phyloP scores from a whole-genome alignment of 1,140 invertebrate genomes.

The Adelges cooleyi region DNA sequence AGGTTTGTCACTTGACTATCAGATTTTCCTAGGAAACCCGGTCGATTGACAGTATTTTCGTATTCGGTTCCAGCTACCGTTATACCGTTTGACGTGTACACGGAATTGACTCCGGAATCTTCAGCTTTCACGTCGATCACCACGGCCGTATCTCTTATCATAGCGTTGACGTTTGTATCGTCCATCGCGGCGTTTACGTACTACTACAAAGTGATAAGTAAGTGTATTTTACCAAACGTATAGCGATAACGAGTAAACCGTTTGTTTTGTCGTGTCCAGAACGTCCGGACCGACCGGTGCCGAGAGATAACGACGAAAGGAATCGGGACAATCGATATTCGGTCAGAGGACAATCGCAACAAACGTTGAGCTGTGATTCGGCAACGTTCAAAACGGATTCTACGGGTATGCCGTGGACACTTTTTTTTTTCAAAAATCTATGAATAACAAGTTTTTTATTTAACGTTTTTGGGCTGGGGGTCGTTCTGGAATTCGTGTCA shows the following conservation, averaged over 20 bases:
- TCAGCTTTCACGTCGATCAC: conserved; percentile 15
- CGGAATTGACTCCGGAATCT: background rate
- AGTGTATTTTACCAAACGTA: background rate
- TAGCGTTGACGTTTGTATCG: conserved; percentile 9
- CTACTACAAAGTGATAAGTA: conserved; percentile 20
- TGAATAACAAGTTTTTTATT: background rate
- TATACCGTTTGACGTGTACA: conserved; percentile 17
- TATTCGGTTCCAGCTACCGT: conserved; percentile 4
- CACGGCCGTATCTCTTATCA: conserved; percentile 5
- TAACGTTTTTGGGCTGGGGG: too few relatives aligned
- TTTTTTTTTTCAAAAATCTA: background rate
- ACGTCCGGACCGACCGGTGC: conserved; percentile 45
- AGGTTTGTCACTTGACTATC: conserved; percentile 41
- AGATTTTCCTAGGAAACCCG: background rate
- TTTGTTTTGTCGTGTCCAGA: background rate
- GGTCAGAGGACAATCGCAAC: conserved; percentile 37
- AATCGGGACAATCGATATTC: conserved; percentile 60
- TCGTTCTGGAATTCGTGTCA: too few relatives aligned
- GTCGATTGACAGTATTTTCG: too few relatives aligned
- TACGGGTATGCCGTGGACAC: conserved; percentile 29
- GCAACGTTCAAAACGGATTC: conserved; percentile 44
- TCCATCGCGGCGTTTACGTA: conserved; percentile 21
- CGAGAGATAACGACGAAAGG: conserved; percentile 61
- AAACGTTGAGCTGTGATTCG: conserved; percentile 38
- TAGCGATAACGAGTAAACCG: background rate